Evolutionary conservation across 1,140 invertebrate genomes (phyloP).

Genomic region (Caenorhabditis briggsae): DNA sequence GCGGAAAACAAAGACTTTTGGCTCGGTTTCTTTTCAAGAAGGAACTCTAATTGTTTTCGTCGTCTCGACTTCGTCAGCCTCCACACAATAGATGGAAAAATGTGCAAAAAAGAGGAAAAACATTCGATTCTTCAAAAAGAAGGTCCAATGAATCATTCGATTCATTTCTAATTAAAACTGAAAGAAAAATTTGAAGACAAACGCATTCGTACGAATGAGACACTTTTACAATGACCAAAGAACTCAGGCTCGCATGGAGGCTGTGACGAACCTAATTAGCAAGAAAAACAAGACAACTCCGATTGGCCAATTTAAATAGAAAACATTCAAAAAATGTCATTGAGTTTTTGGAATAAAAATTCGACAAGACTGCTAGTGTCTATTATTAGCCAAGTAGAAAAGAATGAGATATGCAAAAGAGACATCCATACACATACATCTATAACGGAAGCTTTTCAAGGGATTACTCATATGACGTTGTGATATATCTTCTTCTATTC

Average conservation of each 20-base stretch:
- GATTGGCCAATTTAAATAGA: too few relatives aligned
- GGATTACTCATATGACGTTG: not conserved
- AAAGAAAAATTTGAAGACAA: not conserved
- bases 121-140: too few relatives aligned
- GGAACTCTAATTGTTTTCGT: not conserved
- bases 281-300: too few relatives aligned
- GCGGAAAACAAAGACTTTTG: too few relatives aligned
- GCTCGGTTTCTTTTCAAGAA: too few relatives aligned
- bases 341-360: too few relatives aligned
- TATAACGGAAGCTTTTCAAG: not conserved
- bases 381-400: not conserved
- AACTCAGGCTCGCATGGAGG: too few relatives aligned
- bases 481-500: not conserved
- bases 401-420: not conserved
- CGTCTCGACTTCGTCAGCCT: not conserved
- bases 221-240: not conserved
- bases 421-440: not conserved
- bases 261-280: too few relatives aligned
- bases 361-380: too few relatives aligned
- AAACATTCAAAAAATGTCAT: too few relatives aligned
- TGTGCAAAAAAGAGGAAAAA: not conserved
- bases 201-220: not conserved
- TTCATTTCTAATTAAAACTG: not conserved
- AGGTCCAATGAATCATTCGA: not conserved
- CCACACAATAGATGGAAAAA: not conserved